A percentile compares a stretch with the other conserved stretches of the same genome.
These are phyloP conservation scores for Hyposoter dolosus DNA, from an alignment of 2,888 invertebrate genomes.

Conservation along the genomic window DNA sequence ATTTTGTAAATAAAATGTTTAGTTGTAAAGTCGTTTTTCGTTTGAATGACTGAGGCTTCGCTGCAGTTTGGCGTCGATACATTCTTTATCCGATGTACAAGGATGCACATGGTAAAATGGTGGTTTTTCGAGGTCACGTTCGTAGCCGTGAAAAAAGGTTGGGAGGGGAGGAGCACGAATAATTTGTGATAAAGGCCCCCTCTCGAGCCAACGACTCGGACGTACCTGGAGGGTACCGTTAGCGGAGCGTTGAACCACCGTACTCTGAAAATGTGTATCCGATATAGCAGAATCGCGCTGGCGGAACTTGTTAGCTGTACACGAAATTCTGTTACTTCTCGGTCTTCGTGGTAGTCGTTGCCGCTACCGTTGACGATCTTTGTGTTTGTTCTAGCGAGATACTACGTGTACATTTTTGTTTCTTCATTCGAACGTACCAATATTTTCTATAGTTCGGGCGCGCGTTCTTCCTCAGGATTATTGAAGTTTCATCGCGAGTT, in stretches of 20 bases:
- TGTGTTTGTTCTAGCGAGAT: slow-evolving; percentile 1
- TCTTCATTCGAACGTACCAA: neutral
- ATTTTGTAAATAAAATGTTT: neutral
- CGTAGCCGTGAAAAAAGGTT: slow-evolving; percentile 21
- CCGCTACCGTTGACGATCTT: slow-evolving; percentile 15
- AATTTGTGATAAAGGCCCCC: slow-evolving; percentile 32
- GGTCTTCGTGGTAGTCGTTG: slow-evolving; percentile 3
- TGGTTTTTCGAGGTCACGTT: slow-evolving; percentile 56
- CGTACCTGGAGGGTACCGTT: slow-evolving; percentile 77
- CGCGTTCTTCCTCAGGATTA: neutral
- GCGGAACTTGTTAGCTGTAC: slow-evolving; percentile 1
- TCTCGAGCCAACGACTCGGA: slow-evolving; percentile 58
- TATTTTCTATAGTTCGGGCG: neutral
- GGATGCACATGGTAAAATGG: neutral
- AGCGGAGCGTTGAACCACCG: slow-evolving; percentile 78
- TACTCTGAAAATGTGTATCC: slow-evolving; percentile 57
- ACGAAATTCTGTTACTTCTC: slow-evolving; percentile 12
- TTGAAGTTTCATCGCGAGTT: neutral
- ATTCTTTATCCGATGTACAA: neutral
- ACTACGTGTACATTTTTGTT: slow-evolving; percentile 65
- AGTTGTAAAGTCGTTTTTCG: neutral
- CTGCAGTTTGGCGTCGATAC: neutral
- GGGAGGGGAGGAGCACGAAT: neutral
- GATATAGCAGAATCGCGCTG: slow-evolving; percentile 45
- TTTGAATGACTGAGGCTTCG: neutral